Evolutionary conservation across 2,888 invertebrate species (phyloP).

Genomic region (Sinohyriopsis cumingii): DNA sequence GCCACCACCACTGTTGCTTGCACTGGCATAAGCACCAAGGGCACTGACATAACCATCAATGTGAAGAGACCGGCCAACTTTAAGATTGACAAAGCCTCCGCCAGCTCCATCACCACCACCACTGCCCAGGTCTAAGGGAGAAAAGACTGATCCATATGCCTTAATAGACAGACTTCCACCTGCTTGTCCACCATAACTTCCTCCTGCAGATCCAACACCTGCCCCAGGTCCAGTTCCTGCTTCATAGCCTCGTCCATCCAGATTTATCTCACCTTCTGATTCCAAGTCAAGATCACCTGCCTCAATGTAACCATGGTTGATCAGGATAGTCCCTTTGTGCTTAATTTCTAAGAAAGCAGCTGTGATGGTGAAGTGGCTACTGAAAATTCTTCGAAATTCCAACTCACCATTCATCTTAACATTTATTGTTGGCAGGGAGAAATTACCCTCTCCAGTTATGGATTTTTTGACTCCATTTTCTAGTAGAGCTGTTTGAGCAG

Average conservation of each 20-base stretch:
- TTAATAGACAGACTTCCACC: slow-evolving; percentile 27
- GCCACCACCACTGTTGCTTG: slow-evolving; percentile 45
- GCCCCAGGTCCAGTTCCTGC: slow-evolving; percentile 41
- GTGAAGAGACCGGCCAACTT: slow-evolving; percentile 45
- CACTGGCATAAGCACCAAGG: slow-evolving; percentile 33
- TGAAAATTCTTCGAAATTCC: slow-evolving; percentile 39
- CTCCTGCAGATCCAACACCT: slow-evolving; percentile 33
- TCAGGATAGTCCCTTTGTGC: slow-evolving; percentile 41
- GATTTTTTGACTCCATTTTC: slow-evolving; percentile 39
- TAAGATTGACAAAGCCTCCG: slow-evolving; percentile 50
- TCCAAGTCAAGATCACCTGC: slow-evolving; percentile 55
- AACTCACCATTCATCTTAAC: slow-evolving; percentile 42
- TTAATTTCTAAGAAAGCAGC: slow-evolving; percentile 55
- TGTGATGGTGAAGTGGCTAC: slow-evolving; percentile 40
- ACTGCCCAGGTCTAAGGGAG: slow-evolving; percentile 51
- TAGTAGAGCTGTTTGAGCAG: slow-evolving; percentile 53
- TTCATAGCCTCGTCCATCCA: slow-evolving; percentile 43
- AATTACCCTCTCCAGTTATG: slow-evolving; percentile 49
- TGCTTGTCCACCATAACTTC: slow-evolving; percentile 52
- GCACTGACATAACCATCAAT: slow-evolving; percentile 50
- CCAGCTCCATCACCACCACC: slow-evolving; percentile 42
- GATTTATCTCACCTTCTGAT: slow-evolving; percentile 39
- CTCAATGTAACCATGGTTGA: slow-evolving; percentile 56
- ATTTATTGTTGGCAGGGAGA: slow-evolving; percentile 53
- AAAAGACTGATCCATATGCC: slow-evolving; percentile 56